Evolutionary conservation across 2,113 vertebrate species (phyloP).

Genomic region (Mus pahari): DNA sequence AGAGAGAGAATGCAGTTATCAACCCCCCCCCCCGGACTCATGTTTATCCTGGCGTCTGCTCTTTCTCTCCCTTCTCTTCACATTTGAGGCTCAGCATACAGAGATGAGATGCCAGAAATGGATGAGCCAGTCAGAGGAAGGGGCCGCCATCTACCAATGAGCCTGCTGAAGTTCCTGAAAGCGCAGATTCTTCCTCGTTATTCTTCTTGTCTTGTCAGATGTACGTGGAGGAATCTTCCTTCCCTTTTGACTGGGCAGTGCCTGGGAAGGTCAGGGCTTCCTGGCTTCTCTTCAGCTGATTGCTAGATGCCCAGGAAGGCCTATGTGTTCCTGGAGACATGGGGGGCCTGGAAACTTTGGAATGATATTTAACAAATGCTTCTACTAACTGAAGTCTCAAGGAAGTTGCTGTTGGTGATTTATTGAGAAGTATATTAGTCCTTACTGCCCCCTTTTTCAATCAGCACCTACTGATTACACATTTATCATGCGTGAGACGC

Average conservation of each 20-base stretch:
- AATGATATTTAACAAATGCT: not conserved
- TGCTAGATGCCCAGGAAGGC: not conserved
- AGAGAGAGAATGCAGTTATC: not conserved
- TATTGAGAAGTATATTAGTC: constrained; percentile 37
- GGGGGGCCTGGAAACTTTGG: not conserved
- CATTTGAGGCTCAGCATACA: not conserved
- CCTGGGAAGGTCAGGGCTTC: not conserved
- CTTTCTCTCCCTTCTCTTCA: not conserved
- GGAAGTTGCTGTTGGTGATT: constrained; percentile 28
- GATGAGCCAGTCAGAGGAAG: not conserved
- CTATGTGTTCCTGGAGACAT: not conserved
- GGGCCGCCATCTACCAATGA: not conserved
- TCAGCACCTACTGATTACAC: constrained; percentile 58
- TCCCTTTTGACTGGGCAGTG: not conserved
- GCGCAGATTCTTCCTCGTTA: not conserved
- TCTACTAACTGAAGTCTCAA: constrained; percentile 17
- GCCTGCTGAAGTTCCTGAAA: not conserved
- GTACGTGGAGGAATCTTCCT: not conserved
- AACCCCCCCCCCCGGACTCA: not conserved
- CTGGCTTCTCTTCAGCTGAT: not conserved
- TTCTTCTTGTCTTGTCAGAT: not conserved
- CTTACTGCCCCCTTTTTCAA: constrained; percentile 28
- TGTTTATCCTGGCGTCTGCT: not conserved
- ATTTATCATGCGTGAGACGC: constrained; percentile 38
- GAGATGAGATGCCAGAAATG: not conserved